Percentiles rank a stretch among this genome's conserved stretches.
These are phyloP conservation scores for Cabera pusaria DNA, from an alignment of 2,888 invertebrate species.

Conservation along the genomic window DNA sequence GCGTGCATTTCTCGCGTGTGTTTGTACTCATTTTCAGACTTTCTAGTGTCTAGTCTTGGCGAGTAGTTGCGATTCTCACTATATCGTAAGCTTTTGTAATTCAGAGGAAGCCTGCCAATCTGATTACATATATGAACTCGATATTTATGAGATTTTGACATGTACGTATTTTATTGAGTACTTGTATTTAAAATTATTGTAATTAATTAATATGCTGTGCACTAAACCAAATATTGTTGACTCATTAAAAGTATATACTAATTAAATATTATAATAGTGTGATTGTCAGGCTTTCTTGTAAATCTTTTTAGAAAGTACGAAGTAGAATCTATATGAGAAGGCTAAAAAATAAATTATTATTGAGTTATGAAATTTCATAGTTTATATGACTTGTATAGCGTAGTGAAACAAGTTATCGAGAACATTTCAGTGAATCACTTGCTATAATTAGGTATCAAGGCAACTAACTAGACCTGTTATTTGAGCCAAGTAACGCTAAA, in stretches of 20 bases:
- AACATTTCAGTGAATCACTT: constrained; percentile 15
- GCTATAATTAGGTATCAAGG: no score
- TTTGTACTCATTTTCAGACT: constrained; percentile 77
- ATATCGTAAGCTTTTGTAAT: constrained; percentile 66
- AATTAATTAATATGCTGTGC: constrained; percentile 61
- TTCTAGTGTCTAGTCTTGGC: constrained; percentile 78
- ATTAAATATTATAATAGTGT: constrained; percentile 34
- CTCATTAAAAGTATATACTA: constrained; percentile 38
- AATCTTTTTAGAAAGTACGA: constrained; percentile 34
- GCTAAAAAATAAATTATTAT: constrained; percentile 14
- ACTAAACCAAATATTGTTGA: constrained; percentile 74
- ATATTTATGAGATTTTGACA: constrained; percentile 6
- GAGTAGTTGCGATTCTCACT: constrained; percentile 75
- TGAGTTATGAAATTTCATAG: constrained; percentile 23
- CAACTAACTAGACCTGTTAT: no score
- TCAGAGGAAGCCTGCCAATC: constrained; percentile 66
- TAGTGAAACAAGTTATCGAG: no score
- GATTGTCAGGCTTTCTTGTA: constrained; percentile 67
- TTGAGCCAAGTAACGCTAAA: no score
- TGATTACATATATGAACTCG: constrained; percentile 32
- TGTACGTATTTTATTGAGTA: constrained; percentile 31
- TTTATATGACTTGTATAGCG: constrained; percentile 26
- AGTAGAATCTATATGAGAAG: constrained; percentile 33
- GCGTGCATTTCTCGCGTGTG: constrained; percentile 81
- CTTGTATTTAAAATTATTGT: constrained; percentile 51